These are phyloP conservation scores for Amphipyra tragopoginis DNA, from an alignment of 2,888 invertebrate genomes.

Conservation along the genomic window DNA sequence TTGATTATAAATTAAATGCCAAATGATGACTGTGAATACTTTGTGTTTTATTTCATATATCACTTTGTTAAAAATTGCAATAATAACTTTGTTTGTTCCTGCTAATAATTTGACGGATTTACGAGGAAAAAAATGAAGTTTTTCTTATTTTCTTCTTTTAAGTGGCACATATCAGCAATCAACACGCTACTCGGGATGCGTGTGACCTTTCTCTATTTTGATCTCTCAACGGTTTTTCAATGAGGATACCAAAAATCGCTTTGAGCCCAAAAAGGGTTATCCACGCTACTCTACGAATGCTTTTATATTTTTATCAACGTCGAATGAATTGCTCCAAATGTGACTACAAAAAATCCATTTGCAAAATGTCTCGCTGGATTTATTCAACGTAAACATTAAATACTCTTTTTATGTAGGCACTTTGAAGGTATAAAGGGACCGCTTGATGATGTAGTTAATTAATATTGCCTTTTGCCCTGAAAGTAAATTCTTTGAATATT, in stretches of 20 bases:
- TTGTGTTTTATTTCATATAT: too few species aligned
- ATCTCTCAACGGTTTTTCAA: slow-evolving; percentile 82
- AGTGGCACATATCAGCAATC: slow-evolving; percentile 30
- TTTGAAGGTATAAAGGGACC: slow-evolving; percentile 51
- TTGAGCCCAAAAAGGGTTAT: slow-evolving; percentile 83
- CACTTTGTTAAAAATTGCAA: too few species aligned
- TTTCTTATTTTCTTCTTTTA: background rate
- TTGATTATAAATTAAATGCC: too few species aligned
- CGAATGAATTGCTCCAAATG: slow-evolving; percentile 78
- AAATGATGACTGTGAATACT: too few species aligned
- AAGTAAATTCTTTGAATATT: slow-evolving; percentile 48
- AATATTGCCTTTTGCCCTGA: slow-evolving; percentile 52
- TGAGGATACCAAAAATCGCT: slow-evolving; percentile 77
- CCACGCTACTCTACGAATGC: slow-evolving; percentile 73
- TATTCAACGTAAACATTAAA: slow-evolving; percentile 57
- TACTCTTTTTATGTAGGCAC: slow-evolving; percentile 54
- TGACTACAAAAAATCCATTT: slow-evolving; percentile 78
- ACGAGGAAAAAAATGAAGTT: too few species aligned
- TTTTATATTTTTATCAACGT: slow-evolving; percentile 84
- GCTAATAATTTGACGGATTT: too few species aligned
- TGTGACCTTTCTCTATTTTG: slow-evolving; percentile 74
- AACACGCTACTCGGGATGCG: slow-evolving; percentile 48
- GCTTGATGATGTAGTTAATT: slow-evolving; percentile 59
- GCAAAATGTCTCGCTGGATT: slow-evolving; percentile 68
- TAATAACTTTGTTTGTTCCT: too few species aligned